phyloP scores from a whole-genome alignment of 2,888 invertebrate genomes.

The Trichopoda pennipes region DNA sequence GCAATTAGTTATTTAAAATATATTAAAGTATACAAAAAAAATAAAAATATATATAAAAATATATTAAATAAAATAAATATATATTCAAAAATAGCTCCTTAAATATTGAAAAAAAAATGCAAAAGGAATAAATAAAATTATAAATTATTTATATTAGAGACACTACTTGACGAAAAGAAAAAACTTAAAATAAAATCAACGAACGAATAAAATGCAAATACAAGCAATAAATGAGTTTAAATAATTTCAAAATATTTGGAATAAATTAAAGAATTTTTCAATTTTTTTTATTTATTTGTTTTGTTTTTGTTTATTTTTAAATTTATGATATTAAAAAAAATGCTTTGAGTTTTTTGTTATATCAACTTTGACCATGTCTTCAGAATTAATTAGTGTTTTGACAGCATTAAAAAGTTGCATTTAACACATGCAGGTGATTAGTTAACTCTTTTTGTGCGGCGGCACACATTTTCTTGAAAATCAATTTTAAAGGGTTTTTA shows the following conservation, averaged over 20 bases:
- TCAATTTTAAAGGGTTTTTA: no score
- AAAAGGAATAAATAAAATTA: slow-evolving; percentile 35
- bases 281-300: no score
- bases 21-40: slow-evolving; percentile 65
- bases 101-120: slow-evolving; percentile 64
- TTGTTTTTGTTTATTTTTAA: no score
- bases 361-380: no score
- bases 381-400: no score
- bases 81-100: slow-evolving; percentile 49
- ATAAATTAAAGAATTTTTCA: neutral
- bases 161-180: slow-evolving; percentile 24
- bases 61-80: slow-evolving; percentile 47
- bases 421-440: no score
- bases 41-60: slow-evolving; percentile 39
- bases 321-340: no score
- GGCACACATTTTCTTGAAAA: no score
- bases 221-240: slow-evolving; percentile 62
- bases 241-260: neutral
- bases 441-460: no score
- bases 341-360: no score
- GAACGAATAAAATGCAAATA: slow-evolving; percentile 64
- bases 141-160: slow-evolving; percentile 51
- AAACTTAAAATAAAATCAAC: slow-evolving; percentile 31
- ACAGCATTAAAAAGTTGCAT: no score
- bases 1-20: slow-evolving; percentile 65